phyloP scores from a whole-genome alignment of 2,888 invertebrate species.

The Eupithecia abbreviata region DNA sequence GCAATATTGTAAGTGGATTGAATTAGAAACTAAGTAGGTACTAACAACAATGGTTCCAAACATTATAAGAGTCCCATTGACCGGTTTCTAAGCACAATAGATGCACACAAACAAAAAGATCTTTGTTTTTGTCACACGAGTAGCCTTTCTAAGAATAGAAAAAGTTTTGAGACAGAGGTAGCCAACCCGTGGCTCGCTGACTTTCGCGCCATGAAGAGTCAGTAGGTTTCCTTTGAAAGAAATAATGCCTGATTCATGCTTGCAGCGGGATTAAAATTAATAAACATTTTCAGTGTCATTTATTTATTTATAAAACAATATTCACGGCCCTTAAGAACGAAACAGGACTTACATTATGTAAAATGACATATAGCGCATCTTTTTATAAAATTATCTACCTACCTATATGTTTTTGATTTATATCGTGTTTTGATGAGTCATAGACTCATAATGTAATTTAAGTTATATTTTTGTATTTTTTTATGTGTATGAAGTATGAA shows the following conservation, averaged over 20 bases:
- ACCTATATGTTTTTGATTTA: too few species aligned
- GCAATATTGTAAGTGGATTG: background rate
- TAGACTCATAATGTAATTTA: too few species aligned
- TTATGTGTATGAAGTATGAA: too few species aligned
- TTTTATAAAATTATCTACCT: too few species aligned
- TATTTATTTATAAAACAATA: too few species aligned
- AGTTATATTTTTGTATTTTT: too few species aligned
- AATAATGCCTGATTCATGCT: background rate
- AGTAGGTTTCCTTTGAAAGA: background rate
- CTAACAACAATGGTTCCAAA: background rate
- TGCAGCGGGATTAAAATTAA: background rate
- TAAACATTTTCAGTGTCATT: background rate
- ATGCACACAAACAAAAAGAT: constrained; percentile 26
- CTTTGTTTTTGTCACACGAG: constrained; percentile 47
- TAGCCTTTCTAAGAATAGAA: constrained; percentile 54
- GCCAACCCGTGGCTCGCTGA: constrained; percentile 24
- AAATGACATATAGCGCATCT: too few species aligned
- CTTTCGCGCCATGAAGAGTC: background rate
- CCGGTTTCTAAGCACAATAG: constrained; percentile 18
- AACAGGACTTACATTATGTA: too few species aligned
- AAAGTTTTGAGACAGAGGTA: constrained; percentile 39
- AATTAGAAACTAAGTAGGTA: constrained; percentile 7
- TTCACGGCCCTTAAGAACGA: too few species aligned
- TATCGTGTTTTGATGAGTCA: too few species aligned
- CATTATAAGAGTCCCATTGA: constrained; percentile 12